Evolutionary conservation across 2,797 vertebrate species (phyloP), one percentile per base, ranked within the genome.

Genomic region (Aplochiton taeniatus): DNA sequence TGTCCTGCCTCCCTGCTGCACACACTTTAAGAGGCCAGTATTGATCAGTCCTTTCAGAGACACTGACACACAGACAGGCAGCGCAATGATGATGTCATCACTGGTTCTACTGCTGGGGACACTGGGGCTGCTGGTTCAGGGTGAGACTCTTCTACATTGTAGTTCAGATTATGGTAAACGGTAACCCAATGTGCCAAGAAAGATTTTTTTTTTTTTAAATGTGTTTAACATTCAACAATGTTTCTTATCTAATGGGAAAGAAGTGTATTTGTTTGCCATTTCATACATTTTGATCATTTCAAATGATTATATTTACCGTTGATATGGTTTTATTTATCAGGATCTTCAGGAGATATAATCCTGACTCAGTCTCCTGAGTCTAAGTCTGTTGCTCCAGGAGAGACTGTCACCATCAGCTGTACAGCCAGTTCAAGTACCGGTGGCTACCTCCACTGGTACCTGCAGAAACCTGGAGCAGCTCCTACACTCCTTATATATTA

Each of bases 101-200:
- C 63, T 66, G 66, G 52, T 59, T 72, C 66, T 70, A 49, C 72
- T 72, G 69, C 72, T 78, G 66, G 60, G 46, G 18, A 67, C 67
- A 54, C 63, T 75, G 63, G 76, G 60, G 50, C 72, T 74, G 20
- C 55, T 74, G 11, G 45, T 48, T 51, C 63, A 64, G 31, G 60
- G 73, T 75, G 64, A 67, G 68, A 56, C 55, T 43, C 50, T 71
- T 48, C 44, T 19, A 31, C 31, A 31, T 31, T 31, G 31, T 31
- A 31, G 31, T 31, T 55, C 19, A 14, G 18, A 55, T 18, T 13
- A 20, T 55, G 19, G 7, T 19, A 18, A 55, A 31, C n/a, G n/a
- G n/a, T n/a, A n/a, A n/a, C n/a, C n/a, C n/a, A n/a, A n/a, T n/a
- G n/a, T n/a, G n/a, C n/a, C n/a, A n/a, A n/a, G n/a, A n/a, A n/a